These are phyloP conservation scores for Distichodus sexfasciatus DNA, from an alignment of 2,797 vertebrate genomes.

Conservation along the genomic window DNA sequence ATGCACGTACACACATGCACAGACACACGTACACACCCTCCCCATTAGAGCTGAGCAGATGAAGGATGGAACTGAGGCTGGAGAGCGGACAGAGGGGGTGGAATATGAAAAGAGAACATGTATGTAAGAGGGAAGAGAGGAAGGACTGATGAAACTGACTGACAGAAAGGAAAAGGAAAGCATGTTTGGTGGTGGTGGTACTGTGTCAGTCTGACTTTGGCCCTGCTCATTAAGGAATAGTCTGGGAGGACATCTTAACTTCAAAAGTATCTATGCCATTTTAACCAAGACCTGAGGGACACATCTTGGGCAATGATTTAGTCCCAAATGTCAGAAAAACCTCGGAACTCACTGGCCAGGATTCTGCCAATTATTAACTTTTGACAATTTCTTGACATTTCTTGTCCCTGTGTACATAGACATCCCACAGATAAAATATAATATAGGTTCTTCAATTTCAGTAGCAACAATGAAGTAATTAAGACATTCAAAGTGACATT, in stretches of 20 bases:
- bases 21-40: no score
- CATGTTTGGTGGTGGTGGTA: not conserved
- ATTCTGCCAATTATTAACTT: not conserved
- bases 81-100: not conserved
- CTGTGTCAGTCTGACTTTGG: not conserved
- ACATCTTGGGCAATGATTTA: not conserved
- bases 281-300: not conserved
- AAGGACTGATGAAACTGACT: not conserved
- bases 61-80: slow-evolving; percentile 11
- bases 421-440: no score
- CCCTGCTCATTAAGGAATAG: not conserved
- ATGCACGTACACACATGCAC: not conserved
- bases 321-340: not conserved
- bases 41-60: slow-evolving; percentile 10
- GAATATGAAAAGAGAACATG: not conserved
- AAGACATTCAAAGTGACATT: no score
- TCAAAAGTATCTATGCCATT: not conserved
- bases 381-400: not conserved
- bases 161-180: not conserved
- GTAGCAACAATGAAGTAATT: no score
- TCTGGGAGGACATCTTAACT: not conserved
- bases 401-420: not conserved
- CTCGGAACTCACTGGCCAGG: not conserved
- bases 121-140: not conserved
- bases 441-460: no score